Evolutionary conservation across 2,888 invertebrate species (phyloP), one percentile per base, ranked within the genome.

Genomic region (Rhogogaster chlorosoma): DNA sequence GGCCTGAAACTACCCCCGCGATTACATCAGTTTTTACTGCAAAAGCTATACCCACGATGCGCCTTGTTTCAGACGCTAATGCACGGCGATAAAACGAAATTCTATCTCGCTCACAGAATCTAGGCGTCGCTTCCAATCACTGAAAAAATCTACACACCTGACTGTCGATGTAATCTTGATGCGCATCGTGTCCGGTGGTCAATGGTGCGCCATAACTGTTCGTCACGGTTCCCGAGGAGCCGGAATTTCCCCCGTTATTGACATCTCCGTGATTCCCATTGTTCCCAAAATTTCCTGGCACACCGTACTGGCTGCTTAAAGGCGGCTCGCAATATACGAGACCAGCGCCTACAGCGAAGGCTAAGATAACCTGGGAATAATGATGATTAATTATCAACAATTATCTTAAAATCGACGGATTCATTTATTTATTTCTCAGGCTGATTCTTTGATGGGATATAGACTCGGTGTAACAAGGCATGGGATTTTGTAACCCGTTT

Each of bases 111-210:
- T 45, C 15, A 15, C 45, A 15, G 45, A 45, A 45, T 45, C 45
- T 15, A 0, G 4, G n/a, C n/a, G 45, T 45, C 15, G 12, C 45
- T 45, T 45, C 12, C 4, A 45, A 45, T 45, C 45, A 3, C 15
- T 45, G 3, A 42, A 12, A 42, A 12, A 18, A 29, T 36, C 32
- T 26, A 73, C 70, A n/a, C 49, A 83, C 93, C 91, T 93, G 93
- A 86, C 89, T 92, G 87, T 93, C 93, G 87, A 90, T 89, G 88
- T 93, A 93, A 89, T 93, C 92, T 87, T 93, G 93, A 85, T 92
- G 89, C 83, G 89, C 88, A 87, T 91, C 90, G 87, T 86, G 85
- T 53, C 86, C 86, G 32, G 87, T 89, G 82, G 88, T 89, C 80
- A 90, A 84, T 84, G 92, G 91, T 78, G 90, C 85, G 61, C 91